Base-by-base conservation (phyloP, 2,888 invertebrate species). In the Lypha dubia region DNA sequence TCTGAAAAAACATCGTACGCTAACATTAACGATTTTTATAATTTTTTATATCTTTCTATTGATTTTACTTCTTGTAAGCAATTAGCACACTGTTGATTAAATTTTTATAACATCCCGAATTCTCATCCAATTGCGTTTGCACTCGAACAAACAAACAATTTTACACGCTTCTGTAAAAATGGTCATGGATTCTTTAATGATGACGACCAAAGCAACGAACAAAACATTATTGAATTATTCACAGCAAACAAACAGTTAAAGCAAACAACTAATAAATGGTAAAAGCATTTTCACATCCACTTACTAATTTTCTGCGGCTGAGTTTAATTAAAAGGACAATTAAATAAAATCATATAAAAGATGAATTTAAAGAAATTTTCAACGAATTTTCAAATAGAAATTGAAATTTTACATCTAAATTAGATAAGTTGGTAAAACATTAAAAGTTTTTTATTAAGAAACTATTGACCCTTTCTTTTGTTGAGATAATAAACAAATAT, bases 91-190 rank as follows among this genome's bases (percentile, higher is more conserved):
- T 28, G 65, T 9, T n/a, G n/a, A n/a, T 22, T 75, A 65, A 5
- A 65, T 38, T 8, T 20, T 7, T 46, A 46, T 17, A 32, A 13
- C n/a, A 8, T 65, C 17, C 38, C n/a, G 0, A 38, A 53, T 15
- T 44, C 5, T 41, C n/a, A n/a, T 56, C n/a, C 7, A n/a, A n/a
- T 46, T n/a, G 22, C 46, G n/a, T 17, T 6, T 22, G 32, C 28
- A 35, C 11, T 46, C 6, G 7, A 51, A 65, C n/a, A 51, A 51
- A 73, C 11, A 56, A n/a, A 44, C 41, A 28, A 44, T 28, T 75
- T 65, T 53, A 65, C 65, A 75, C 32, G 75, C 75, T 65, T 65
- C 65, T 75, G 63, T 75, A 65, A 44, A 63, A 75, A 75, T 74
- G 17, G 17, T 41, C 41, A 51, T 38, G 28, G 56, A 15, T 28